A percentile compares a stretch with the other conserved stretches of the same genome.
Conservation (phyloP, 2,797 vertebrate species). For the Xiphophorus birchmanni region DNA sequence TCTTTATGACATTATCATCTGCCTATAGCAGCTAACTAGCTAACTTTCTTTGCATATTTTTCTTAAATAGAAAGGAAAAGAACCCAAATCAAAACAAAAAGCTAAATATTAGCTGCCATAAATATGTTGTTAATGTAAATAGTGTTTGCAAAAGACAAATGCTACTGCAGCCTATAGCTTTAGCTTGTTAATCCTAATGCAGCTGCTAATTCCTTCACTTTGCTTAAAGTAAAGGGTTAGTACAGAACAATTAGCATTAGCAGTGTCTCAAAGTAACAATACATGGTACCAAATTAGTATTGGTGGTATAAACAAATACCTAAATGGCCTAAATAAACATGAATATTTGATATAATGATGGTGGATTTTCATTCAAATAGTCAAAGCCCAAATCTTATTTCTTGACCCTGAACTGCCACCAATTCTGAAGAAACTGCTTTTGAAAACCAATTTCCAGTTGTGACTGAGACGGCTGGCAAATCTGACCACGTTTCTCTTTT, state of each 20-base stretch:
- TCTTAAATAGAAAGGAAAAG: background rate
- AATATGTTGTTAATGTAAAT: background rate
- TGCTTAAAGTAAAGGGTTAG: background rate
- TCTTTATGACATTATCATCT: background rate
- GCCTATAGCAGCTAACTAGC: background rate
- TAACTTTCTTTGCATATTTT: background rate
- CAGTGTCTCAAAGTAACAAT: background rate
- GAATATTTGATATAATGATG: background rate
- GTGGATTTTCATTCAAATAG: background rate
- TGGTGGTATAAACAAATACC: background rate
- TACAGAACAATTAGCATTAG: background rate
- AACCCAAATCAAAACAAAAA: background rate
- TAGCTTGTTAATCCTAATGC: background rate
- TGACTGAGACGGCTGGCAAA: background rate
- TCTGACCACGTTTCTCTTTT: background rate
- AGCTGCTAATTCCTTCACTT: background rate
- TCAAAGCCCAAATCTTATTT: background rate
- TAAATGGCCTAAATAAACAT: background rate
- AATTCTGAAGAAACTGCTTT: background rate
- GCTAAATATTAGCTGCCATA: background rate
- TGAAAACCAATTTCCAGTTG: background rate
- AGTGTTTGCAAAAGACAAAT: background rate
- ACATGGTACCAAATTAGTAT: background rate
- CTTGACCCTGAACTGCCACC: background rate
- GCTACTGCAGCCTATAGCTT: background rate